Conservation (phyloP, 2,113 vertebrate genomes). For the Cynopterus brachyotis region DNA sequence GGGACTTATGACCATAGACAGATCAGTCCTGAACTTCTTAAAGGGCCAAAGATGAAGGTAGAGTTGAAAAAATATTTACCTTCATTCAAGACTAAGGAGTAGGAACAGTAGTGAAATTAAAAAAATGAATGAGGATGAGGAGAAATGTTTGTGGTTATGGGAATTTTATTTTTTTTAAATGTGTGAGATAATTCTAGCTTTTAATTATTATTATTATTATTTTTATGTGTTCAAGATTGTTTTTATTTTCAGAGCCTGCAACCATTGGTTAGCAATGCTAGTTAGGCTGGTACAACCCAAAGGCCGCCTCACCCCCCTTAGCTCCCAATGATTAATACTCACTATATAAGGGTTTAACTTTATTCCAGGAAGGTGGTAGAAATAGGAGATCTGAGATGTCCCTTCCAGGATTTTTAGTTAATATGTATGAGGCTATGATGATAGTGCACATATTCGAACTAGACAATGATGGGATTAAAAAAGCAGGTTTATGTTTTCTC, state of each 20-base stretch:
- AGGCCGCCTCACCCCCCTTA: not conserved
- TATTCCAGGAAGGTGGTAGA: not conserved
- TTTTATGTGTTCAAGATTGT: not conserved
- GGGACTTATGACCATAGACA: not conserved
- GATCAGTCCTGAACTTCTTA: not conserved
- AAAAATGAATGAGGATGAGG: not conserved
- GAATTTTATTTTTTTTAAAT: not conserved
- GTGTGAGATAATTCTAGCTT: not conserved
- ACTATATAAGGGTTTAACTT: not conserved
- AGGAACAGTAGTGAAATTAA: not conserved
- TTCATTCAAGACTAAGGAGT: not conserved
- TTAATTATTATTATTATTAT: not conserved
- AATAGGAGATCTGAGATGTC: not conserved
- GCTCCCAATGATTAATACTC: not conserved
- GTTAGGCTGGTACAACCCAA: not conserved
- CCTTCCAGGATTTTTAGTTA: conserved; percentile 37
- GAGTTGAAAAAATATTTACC: not conserved
- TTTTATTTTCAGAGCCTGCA: conserved; percentile 54
- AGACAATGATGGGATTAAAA: not conserved
- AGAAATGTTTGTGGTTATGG: not conserved
- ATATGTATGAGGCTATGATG: conserved; percentile 16
- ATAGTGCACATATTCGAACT: not conserved
- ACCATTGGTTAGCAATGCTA: not conserved
- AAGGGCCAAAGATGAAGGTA: not conserved
- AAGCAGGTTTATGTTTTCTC: not conserved